These are phyloP conservation scores for Microplitis demolitor DNA, from an alignment of 1,140 invertebrate species.

Conservation along the genomic window DNA sequence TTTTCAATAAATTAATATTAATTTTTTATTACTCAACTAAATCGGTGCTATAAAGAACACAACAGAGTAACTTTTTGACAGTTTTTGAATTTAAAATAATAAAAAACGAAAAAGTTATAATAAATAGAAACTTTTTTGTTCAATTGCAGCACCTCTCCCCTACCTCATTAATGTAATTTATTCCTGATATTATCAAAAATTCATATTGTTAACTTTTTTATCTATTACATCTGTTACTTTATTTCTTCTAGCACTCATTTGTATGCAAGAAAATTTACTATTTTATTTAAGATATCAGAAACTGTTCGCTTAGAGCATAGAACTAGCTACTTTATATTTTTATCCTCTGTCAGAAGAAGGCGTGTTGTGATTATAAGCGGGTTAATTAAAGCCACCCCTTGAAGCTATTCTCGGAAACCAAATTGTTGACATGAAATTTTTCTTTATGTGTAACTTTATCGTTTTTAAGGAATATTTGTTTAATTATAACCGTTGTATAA, in stretches of 20 bases:
- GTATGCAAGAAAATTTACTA: background rate
- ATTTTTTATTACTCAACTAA: too few species aligned
- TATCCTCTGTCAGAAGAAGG: slow-evolving; percentile 12
- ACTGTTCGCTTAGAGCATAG: slow-evolving; percentile 18
- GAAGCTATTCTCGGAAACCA: slow-evolving; percentile 7
- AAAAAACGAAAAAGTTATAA: too few species aligned
- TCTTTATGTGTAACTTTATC: background rate
- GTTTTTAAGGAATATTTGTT: background rate
- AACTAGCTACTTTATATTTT: background rate
- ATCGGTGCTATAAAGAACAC: too few species aligned
- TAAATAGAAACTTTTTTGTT: too few species aligned
- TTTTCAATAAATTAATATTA: too few species aligned
- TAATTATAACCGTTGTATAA: background rate
- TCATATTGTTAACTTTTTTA: background rate
- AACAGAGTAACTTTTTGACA: too few species aligned
- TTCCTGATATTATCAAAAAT: too few species aligned
- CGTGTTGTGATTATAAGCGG: slow-evolving; percentile 14
- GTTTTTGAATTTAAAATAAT: too few species aligned
- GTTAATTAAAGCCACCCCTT: slow-evolving; percentile 24
- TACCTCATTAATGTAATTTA: too few species aligned
- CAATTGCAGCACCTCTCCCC: too few species aligned
- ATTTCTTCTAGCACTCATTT: too few species aligned
- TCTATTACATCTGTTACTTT: background rate
- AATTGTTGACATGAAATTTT: slow-evolving; percentile 14
- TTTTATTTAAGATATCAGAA: slow-evolving; percentile 30